These are phyloP conservation scores for Ciona savignyi DNA, from an alignment of 23 tunicate genomes.

Conservation along the genomic window DNA sequence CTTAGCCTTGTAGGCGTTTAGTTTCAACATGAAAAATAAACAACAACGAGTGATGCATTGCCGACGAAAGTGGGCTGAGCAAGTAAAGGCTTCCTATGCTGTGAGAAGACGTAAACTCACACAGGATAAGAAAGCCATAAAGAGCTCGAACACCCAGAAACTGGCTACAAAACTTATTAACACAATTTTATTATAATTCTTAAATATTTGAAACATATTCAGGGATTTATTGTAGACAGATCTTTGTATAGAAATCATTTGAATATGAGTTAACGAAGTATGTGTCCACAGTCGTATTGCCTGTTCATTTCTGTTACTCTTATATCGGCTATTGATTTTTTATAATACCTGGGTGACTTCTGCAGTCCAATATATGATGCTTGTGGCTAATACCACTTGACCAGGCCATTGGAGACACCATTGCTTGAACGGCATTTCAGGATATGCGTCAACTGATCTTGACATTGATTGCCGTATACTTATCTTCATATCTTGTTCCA, in stretches of 20 bases:
- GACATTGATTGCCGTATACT: slow-evolving; percentile 60
- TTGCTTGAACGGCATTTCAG: slow-evolving; percentile 58
- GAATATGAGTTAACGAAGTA: too few relatives aligned
- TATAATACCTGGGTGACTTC: slow-evolving; percentile 92
- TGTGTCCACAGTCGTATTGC: too few relatives aligned
- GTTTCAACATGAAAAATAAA: neutral
- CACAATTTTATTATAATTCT: too few relatives aligned
- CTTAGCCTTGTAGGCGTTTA: neutral
- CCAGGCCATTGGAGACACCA: slow-evolving; percentile 93
- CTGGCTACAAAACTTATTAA: too few relatives aligned
- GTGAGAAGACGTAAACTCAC: slow-evolving; percentile 35
- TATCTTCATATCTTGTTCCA: slow-evolving; percentile 72
- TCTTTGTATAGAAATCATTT: too few relatives aligned
- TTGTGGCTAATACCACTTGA: slow-evolving; percentile 72
- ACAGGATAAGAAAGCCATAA: slow-evolving; percentile 82
- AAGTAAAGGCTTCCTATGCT: slow-evolving; percentile 37
- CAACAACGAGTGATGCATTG: neutral
- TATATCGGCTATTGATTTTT: too few relatives aligned
- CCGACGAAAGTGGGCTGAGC: slow-evolving; percentile 49
- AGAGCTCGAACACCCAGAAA: slow-evolving; percentile 23
- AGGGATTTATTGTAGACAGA: too few relatives aligned
- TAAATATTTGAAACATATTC: too few relatives aligned
- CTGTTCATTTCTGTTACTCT: too few relatives aligned
- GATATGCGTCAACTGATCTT: slow-evolving; percentile 60
- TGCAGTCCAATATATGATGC: slow-evolving; percentile 84